Percentiles rank a stretch among this genome's conserved stretches.
Conservation (phyloP, 2,888 invertebrate species). For the Drosophila aldrichi region DNA sequence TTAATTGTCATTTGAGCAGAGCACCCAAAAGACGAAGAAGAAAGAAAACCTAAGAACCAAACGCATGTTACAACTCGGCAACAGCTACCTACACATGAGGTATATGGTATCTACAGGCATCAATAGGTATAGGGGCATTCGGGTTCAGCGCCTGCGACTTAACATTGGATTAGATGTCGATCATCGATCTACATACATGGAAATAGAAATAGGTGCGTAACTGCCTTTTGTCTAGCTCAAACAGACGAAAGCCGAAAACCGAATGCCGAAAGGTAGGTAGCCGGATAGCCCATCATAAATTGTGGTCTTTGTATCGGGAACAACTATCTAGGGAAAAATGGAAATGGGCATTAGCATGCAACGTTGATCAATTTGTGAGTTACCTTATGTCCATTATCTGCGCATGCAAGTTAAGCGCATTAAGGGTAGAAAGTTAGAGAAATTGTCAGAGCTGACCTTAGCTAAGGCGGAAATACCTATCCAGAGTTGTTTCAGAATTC, state of each 20-base stretch:
- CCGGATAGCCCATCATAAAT: constrained; percentile 59
- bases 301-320: constrained; percentile 34
- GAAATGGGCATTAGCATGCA: constrained; percentile 61
- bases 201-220: constrained; percentile 22
- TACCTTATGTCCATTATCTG: constrained; percentile 32
- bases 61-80: constrained; percentile 32
- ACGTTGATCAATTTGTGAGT: constrained; percentile 39
- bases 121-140: constrained; percentile 24
- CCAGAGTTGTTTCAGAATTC: neutral
- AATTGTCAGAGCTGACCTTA: neutral
- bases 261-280: constrained; percentile 52
- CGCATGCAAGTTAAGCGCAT: constrained; percentile 32
- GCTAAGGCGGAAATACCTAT: constrained; percentile 13
- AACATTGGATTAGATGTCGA: constrained; percentile 76
- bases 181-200: constrained; percentile 46
- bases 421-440: constrained; percentile 44
- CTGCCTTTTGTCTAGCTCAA: constrained; percentile 37
- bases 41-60: constrained; percentile 13
- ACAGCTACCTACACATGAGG: constrained; percentile 33
- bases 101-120: neutral
- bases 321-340: constrained; percentile 13
- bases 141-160: constrained; percentile 62
- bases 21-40: constrained; percentile 26
- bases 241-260: constrained; percentile 5
- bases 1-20: constrained; percentile 71